Percentiles rank a stretch among this genome's conserved stretches.
phyloP scores from a whole-genome alignment of 2,797 vertebrate genomes.

The Parambassis ranga region DNA sequence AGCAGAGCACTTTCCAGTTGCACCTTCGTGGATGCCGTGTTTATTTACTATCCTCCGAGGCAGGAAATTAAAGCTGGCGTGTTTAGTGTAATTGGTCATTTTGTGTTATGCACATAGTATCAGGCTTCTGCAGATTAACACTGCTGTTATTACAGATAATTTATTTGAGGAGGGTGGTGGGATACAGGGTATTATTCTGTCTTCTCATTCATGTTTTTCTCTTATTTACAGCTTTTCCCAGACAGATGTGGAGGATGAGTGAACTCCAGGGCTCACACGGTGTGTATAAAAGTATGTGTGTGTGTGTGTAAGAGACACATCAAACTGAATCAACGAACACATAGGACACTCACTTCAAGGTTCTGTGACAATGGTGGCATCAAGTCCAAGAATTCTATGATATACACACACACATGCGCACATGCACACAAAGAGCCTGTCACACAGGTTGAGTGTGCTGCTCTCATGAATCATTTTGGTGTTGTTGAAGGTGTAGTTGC shows the following conservation, averaged over 20 bases:
- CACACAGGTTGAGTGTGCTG: slow-evolving; percentile 32
- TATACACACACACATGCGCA: slow-evolving; percentile 13
- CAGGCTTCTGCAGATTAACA: slow-evolving; percentile 46
- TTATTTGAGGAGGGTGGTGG: slow-evolving; percentile 39
- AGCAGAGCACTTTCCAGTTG: slow-evolving; percentile 62
- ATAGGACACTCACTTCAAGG: slow-evolving; percentile 61
- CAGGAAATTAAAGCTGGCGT: slow-evolving; percentile 75
- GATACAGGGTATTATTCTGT: slow-evolving; percentile 34
- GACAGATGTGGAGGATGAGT: slow-evolving; percentile 45
- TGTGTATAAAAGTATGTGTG: slow-evolving; percentile 21
- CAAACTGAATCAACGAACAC: slow-evolving; percentile 70
- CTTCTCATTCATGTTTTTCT: slow-evolving; percentile 2
- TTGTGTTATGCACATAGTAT: slow-evolving; percentile 65
- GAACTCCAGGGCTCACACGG: slow-evolving; percentile 48
- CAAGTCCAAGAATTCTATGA: slow-evolving; percentile 47
- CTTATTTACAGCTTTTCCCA: slow-evolving; percentile 44
- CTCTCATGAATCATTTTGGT: slow-evolving; percentile 48
- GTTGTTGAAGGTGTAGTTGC: slow-evolving; percentile 40
- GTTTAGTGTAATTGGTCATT: slow-evolving; percentile 76
- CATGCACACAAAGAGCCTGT: slow-evolving; percentile 18
- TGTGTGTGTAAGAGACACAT: slow-evolving; percentile 43
- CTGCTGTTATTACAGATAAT: slow-evolving; percentile 61
- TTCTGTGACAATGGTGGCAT: slow-evolving; percentile 66
- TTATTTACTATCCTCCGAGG: slow-evolving; percentile 74
- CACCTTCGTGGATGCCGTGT: slow-evolving; percentile 53